These are phyloP conservation scores for Thymallus thymallus DNA, from an alignment of 2,113 vertebrate genomes.

Conservation along the genomic window DNA sequence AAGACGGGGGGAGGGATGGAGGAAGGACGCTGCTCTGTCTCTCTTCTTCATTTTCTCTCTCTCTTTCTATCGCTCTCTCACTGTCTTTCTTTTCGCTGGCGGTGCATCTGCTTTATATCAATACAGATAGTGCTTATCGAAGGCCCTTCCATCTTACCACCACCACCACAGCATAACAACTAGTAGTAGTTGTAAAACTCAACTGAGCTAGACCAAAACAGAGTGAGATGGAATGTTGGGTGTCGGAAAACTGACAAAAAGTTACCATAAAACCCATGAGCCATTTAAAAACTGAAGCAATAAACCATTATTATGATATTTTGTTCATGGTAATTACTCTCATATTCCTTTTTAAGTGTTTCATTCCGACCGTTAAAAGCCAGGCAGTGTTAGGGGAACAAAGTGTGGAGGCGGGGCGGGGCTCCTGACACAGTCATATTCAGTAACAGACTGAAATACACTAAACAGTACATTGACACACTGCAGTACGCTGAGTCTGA, in stretches of 20 bases:
- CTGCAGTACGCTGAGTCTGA: not conserved
- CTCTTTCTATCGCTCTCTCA: not conserved
- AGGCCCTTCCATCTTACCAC: conserved; percentile 27
- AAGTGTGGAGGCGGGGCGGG: conserved; percentile 24
- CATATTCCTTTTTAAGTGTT: conserved; percentile 58
- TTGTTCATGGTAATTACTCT: conserved; percentile 55
- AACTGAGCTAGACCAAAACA: not conserved
- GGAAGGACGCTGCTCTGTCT: conserved; percentile 27
- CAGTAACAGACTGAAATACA: conserved; percentile 4
- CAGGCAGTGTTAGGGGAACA: conserved; percentile 37
- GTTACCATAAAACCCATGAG: conserved; percentile 30
- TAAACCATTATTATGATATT: conserved; percentile 48
- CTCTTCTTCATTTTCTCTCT: not conserved
- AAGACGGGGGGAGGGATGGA: not conserved
- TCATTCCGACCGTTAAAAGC: conserved; percentile 56
- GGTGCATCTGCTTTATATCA: conserved; percentile 55
- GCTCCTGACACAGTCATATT: not conserved
- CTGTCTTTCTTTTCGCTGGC: conserved; percentile 38
- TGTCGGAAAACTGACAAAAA: not conserved
- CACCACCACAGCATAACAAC: conserved; percentile 8
- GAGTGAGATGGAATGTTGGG: conserved; percentile 8
- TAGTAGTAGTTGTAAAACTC: not conserved
- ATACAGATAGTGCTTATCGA: conserved; percentile 58
- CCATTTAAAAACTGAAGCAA: conserved; percentile 41
- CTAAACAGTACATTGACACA: not conserved